Conservation (phyloP, 2,888 invertebrate species). For the Heliconius erato region DNA sequence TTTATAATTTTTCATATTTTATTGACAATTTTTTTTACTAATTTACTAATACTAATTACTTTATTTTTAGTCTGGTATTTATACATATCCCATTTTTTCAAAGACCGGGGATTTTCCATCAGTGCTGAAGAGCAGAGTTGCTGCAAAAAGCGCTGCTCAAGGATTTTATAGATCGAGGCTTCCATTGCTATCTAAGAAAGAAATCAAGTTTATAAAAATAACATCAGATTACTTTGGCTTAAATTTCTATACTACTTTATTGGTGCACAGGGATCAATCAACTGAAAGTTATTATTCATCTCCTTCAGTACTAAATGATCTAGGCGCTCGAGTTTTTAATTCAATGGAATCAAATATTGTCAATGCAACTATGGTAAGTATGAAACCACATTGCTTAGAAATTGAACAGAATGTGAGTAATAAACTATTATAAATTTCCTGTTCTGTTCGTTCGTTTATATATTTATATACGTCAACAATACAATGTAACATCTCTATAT, state of each 20-base stretch:
- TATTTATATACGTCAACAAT: no score
- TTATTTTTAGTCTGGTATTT: constrained; percentile 82
- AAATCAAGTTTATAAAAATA: constrained; percentile 66
- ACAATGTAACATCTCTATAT: no score
- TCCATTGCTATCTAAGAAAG: constrained; percentile 72
- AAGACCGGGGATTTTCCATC: constrained; percentile 86
- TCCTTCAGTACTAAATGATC: constrained; percentile 59
- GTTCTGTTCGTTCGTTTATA: no score
- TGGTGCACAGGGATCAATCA: constrained; percentile 62
- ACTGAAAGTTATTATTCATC: constrained; percentile 49
- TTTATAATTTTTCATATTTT: no score
- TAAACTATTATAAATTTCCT: no score
- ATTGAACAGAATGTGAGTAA: not conserved
- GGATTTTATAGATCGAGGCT: constrained; percentile 53
- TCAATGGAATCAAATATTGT: not conserved
- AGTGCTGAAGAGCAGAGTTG: constrained; percentile 84
- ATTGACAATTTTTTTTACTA: no score
- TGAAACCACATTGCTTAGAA: not conserved
- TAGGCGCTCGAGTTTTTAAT: constrained; percentile 41
- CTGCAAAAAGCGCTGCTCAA: constrained; percentile 80
- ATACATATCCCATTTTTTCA: constrained; percentile 86
- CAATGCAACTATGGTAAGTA: constrained; percentile 2
- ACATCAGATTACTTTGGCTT: constrained; percentile 76
- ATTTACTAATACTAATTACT: not conserved
- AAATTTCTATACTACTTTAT: constrained; percentile 87